phyloP scores from a whole-genome alignment of 2,113 vertebrate species.

The Tachysurus vachellii region DNA sequence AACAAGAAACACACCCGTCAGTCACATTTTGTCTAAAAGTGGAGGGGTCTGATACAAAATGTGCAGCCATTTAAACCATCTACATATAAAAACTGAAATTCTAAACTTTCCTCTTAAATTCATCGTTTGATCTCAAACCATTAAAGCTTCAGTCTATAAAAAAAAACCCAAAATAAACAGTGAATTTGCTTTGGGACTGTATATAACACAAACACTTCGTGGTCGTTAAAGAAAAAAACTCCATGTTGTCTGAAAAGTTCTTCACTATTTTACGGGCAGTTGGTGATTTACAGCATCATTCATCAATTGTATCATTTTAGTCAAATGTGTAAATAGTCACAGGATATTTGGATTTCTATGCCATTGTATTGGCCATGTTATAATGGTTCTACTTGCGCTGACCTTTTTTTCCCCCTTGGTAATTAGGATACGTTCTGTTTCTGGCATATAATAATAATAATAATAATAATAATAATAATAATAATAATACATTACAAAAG shows the following conservation, averaged over 20 bases:
- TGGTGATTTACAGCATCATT: background rate
- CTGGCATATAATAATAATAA: slow-evolving; percentile 5
- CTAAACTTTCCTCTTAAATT: too few relatives aligned
- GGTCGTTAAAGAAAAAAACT: background rate
- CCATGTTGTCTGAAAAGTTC: background rate
- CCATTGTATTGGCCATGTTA: background rate
- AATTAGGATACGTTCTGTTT: background rate
- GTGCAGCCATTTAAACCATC: too few relatives aligned
- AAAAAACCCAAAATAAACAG: too few relatives aligned
- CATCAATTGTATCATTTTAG: background rate
- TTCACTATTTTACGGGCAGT: slow-evolving; percentile 4
- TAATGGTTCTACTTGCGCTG: background rate
- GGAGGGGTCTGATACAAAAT: too few relatives aligned
- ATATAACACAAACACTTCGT: background rate
- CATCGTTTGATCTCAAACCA: too few relatives aligned
- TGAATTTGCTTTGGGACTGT: too few relatives aligned
- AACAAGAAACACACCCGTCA: too few relatives aligned
- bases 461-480: slow-evolving; percentile 20
- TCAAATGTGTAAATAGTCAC: background rate
- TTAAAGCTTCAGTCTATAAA: too few relatives aligned
- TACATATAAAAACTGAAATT: too few relatives aligned
- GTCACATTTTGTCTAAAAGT: too few relatives aligned
- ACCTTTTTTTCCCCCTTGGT: background rate
- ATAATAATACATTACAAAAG: slow-evolving; percentile 18
- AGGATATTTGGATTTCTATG: background rate